Percentiles rank a stretch among this genome's conserved stretches.
phyloP scores from a whole-genome alignment of 2,797 vertebrate species.

The Alectoris magna region DNA sequence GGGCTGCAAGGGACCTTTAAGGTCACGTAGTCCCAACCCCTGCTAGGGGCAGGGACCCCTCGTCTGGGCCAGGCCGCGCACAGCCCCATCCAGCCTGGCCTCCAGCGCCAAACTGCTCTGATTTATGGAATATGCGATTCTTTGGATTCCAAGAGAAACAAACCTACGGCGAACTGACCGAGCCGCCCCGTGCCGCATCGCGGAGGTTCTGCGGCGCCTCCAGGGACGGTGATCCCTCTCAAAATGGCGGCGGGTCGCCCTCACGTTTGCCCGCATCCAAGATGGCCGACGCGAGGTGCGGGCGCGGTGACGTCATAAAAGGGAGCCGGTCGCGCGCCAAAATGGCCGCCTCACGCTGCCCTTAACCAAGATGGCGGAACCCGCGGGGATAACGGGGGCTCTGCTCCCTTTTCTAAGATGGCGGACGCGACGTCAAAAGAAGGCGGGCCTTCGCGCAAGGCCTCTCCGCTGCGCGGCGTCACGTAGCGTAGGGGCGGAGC shows the following conservation, averaged over 20 bases:
- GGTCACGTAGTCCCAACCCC: no score
- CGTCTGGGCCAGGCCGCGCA: no score
- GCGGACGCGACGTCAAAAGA: background rate
- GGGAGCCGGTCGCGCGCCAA: background rate
- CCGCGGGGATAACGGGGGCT: accelerated
- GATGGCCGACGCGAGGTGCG: background rate
- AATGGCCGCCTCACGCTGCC: background rate
- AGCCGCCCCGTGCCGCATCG: no score
- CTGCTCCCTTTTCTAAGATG: background rate
- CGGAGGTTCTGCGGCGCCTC: no score
- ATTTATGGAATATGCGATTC: no score
- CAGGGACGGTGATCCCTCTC: no score
- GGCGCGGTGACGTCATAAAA: background rate
- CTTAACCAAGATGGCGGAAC: background rate
- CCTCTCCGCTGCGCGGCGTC: background rate
- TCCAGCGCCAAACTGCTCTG: no score
- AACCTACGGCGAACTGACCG: no score
- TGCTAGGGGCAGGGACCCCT: no score
- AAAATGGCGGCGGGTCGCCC: background rate
- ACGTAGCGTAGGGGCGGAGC: background rate
- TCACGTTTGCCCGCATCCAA: background rate
- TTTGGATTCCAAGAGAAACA: no score
- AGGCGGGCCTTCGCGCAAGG: background rate
- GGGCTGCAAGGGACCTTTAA: no score
- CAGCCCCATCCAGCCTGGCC: no score